Conservation (phyloP, 2,797 vertebrate genomes). For the Nasua narica region DNA sequence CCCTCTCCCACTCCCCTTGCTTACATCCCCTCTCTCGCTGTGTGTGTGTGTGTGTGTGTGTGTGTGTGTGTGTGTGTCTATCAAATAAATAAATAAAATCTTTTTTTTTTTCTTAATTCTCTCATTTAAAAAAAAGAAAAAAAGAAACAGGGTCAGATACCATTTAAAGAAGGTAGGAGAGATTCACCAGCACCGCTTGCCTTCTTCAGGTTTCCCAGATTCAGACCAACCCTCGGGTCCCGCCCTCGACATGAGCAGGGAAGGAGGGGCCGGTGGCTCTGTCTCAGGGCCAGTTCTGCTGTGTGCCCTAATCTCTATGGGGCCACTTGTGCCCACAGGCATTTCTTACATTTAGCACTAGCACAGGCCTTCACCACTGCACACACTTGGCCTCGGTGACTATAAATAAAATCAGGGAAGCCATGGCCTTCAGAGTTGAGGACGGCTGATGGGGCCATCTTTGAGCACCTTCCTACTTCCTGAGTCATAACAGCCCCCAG, state of each 20-base stretch:
- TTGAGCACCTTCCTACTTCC: background rate
- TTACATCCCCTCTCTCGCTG: no score
- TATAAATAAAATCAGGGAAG: background rate
- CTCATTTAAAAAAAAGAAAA: no score
- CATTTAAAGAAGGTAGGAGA: background rate
- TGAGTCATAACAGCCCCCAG: conserved; percentile 38
- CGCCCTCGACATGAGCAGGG: background rate
- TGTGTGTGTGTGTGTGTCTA: no score
- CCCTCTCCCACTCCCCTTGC: no score
- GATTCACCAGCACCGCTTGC: background rate
- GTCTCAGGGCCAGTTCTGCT: background rate
- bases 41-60: no score
- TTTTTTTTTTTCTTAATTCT: no score
- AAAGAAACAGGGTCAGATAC: background rate
- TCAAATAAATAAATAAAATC: no score
- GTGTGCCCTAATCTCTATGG: background rate
- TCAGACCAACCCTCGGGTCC: background rate
- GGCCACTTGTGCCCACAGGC: background rate
- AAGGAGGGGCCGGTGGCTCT: background rate
- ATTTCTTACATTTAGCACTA: background rate
- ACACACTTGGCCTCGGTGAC: background rate
- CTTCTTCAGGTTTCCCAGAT: background rate
- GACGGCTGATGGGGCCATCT: background rate
- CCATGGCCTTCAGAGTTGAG: background rate
- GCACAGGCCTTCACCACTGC: background rate